phyloP scores from a whole-genome alignment of 2,113 vertebrate genomes.

The Pteronura brasiliensis region DNA sequence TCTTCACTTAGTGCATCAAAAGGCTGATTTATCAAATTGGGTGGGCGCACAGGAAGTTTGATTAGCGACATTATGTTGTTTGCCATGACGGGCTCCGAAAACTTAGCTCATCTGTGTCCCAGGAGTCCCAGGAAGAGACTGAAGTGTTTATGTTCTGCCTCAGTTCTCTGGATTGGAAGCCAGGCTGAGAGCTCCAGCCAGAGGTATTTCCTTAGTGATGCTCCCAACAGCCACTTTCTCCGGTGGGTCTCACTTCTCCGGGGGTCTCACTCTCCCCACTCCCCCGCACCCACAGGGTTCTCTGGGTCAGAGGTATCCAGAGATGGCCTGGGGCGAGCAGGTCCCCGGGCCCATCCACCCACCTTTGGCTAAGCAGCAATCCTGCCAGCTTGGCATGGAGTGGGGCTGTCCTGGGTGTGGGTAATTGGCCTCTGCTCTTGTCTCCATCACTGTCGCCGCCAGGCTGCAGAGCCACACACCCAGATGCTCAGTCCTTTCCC shows the following conservation, averaged over 20 bases:
- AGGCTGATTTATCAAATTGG: conserved; percentile 69
- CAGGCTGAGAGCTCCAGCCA: not conserved
- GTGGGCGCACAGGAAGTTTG: conserved; percentile 72
- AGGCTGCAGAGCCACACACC: not conserved
- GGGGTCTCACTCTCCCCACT: too few relatives aligned
- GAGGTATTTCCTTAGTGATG: not conserved
- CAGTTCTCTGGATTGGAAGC: not conserved
- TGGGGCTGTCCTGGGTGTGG: not conserved
- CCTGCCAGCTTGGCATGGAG: not conserved
- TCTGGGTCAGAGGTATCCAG: not conserved
- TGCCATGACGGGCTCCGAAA: conserved; percentile 46
- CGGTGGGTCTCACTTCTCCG: not conserved
- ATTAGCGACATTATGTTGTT: conserved; percentile 67
- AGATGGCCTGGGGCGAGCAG: not conserved
- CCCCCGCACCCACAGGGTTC: not conserved
- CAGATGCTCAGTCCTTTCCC: not conserved
- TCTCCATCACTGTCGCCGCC: too few relatives aligned
- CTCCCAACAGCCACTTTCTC: fast-evolving
- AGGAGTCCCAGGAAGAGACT: conserved; percentile 42
- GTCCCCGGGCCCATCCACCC: not conserved
- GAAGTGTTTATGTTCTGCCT: conserved; percentile 5
- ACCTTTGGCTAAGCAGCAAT: not conserved
- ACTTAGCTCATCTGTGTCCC: conserved; percentile 63
- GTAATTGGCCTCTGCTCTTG: not conserved
- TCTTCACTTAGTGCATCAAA: conserved; percentile 72